A percentile compares a stretch with the other conserved stretches of the same genome.
These are phyloP conservation scores for Artemia franciscana DNA, from an alignment of 1,140 invertebrate genomes.

Conservation along the genomic window DNA sequence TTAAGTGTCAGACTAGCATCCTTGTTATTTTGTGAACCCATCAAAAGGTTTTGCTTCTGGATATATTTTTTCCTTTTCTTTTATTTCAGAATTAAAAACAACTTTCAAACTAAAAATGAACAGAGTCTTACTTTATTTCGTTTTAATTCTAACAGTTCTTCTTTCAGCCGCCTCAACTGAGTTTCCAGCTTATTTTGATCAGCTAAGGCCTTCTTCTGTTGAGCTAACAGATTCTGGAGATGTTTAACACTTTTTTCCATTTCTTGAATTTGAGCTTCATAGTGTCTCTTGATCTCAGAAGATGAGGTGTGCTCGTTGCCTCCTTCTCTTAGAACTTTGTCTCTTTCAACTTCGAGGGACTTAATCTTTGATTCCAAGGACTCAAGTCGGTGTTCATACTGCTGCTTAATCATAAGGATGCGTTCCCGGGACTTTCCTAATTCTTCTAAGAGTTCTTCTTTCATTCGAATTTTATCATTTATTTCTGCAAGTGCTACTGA, in stretches of 20 bases:
- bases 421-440: slow-evolving; percentile 64
- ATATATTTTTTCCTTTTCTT: neutral
- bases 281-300: slow-evolving; percentile 19
- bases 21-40: too few relatives aligned
- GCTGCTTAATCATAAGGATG: slow-evolving; percentile 52
- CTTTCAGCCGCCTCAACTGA: slow-evolving; percentile 47
- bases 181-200: slow-evolving; percentile 60
- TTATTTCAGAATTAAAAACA: neutral
- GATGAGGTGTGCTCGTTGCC: neutral
- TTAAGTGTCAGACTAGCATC: too few relatives aligned
- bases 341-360: slow-evolving; percentile 73
- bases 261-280: slow-evolving; percentile 54
- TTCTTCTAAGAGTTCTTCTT: slow-evolving; percentile 78
- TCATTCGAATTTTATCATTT: slow-evolving; percentile 72
- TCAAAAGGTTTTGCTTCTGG: too few relatives aligned
- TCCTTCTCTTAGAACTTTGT: slow-evolving; percentile 44
- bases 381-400: slow-evolving; percentile 85
- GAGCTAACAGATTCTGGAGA: slow-evolving; percentile 63
- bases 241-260: slow-evolving; percentile 72
- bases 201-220: slow-evolving; percentile 59
- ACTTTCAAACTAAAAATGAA: neutral
- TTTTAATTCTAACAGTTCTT: slow-evolving; percentile 70
- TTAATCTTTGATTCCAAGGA: slow-evolving; percentile 65
- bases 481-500: slow-evolving; percentile 49
- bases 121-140: slow-evolving; percentile 35